phyloP scores from a whole-genome alignment of 2,888 invertebrate genomes.

The Drosophila limbata region DNA sequence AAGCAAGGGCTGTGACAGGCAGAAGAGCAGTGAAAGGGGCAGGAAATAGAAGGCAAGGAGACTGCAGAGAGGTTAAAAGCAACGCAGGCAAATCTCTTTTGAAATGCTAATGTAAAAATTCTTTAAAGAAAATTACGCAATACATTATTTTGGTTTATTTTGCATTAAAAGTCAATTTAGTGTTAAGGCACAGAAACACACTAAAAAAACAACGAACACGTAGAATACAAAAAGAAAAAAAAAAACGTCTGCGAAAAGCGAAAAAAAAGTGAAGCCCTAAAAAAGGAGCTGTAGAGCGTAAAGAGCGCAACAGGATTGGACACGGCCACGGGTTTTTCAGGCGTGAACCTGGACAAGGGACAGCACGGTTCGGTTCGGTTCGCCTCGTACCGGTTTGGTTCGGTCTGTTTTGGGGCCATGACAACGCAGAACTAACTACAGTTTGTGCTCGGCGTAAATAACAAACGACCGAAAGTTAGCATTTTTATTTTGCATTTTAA shows the following conservation, averaged over 20 bases:
- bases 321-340: constrained; percentile 41
- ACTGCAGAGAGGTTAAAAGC: constrained; percentile 39
- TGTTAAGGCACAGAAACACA: constrained; percentile 68
- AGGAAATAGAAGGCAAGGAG: constrained; percentile 24
- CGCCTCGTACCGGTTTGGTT: neutral
- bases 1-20: constrained; percentile 20
- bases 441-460: constrained; percentile 67
- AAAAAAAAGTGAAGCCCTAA: constrained; percentile 51
- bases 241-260: too few relatives aligned
- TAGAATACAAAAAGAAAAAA: too few relatives aligned
- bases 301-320: constrained; percentile 77
- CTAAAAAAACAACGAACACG: constrained; percentile 25
- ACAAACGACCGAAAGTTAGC: constrained; percentile 70
- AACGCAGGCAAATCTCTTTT: constrained; percentile 74
- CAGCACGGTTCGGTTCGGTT: constrained; percentile 6
- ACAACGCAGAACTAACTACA: constrained; percentile 75
- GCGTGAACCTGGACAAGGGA: constrained; percentile 45
- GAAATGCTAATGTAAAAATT: constrained; percentile 82
- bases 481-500: constrained; percentile 79
- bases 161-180: constrained; percentile 83
- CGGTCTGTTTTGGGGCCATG: constrained; percentile 53
- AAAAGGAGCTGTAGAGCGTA: constrained; percentile 70
- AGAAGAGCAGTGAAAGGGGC: constrained; percentile 8
- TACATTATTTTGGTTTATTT: constrained; percentile 82
- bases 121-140: constrained; percentile 82